Evolutionary conservation across 2,888 invertebrate species (phyloP).

Genomic region (Carabus problematicus): DNA sequence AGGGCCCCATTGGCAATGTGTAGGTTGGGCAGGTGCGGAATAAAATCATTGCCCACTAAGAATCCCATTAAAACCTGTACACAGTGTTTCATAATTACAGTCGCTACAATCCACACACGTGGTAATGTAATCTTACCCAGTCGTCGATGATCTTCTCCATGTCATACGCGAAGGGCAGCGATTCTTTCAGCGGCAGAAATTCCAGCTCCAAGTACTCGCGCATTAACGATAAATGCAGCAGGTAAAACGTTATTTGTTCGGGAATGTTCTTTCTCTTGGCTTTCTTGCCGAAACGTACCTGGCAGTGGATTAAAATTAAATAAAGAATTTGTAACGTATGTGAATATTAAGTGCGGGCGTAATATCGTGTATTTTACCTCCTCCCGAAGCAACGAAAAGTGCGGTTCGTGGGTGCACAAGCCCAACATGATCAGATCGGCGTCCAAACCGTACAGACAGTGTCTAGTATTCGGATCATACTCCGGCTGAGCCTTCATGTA

Average conservation of each 20-base stretch:
- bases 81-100: conserved; percentile 7
- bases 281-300: conserved; percentile 79
- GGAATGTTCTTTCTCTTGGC: conserved; percentile 74
- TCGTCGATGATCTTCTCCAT: conserved; percentile 95
- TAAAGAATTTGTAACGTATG: too few species aligned
- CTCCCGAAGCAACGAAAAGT: conserved; percentile 93
- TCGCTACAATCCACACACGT: too few species aligned
- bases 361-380: conserved; percentile 77
- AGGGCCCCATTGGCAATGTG: conserved; percentile 92
- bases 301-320: too few species aligned
- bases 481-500: conserved; percentile 82
- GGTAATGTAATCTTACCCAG: conserved; percentile 68
- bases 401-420: conserved; percentile 92
- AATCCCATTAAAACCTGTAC: conserved; percentile 87
- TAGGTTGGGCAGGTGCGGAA: conserved; percentile 93
- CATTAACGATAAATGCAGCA: conserved; percentile 90
- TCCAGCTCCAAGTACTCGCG: conserved; percentile 93
- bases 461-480: conserved; percentile 90
- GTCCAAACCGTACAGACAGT: conserved; percentile 96
- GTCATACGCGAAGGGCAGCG: conserved; percentile 78
- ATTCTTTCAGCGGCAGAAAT: conserved; percentile 74
- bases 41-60: conserved; percentile 97
- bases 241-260: conserved; percentile 90
- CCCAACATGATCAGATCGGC: conserved; percentile 98
- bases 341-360: conserved; percentile 21